Evolutionary conservation across 2,797 vertebrate genomes (phyloP).

Genomic region (Pseudomugil gertrudae): DNA sequence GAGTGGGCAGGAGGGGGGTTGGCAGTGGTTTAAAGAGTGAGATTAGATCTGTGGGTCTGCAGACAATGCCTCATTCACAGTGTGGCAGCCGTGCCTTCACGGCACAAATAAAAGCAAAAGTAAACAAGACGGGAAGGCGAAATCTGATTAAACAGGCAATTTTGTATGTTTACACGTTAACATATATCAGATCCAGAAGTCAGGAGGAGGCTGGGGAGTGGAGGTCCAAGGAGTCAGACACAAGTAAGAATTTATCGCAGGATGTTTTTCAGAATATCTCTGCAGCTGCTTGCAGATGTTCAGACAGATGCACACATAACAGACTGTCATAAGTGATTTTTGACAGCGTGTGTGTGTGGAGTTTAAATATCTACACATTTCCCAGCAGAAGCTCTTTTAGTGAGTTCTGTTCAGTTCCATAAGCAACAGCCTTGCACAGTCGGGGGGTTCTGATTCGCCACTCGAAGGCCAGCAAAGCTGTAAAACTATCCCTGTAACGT

Average conservation of each 20-base stretch:
- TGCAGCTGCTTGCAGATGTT: constrained; percentile 57
- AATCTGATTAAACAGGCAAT: constrained; percentile 76
- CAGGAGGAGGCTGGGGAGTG: constrained; percentile 13
- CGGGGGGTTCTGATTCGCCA: constrained; percentile 38
- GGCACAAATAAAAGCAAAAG: constrained; percentile 63
- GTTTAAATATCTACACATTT: constrained; percentile 48
- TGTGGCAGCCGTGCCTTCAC: constrained; percentile 55
- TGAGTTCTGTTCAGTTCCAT: constrained; percentile 52
- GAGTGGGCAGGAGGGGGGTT: constrained; percentile 38
- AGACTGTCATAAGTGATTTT: constrained; percentile 44
- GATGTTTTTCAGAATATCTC: constrained; percentile 53
- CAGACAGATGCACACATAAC: constrained; percentile 35
- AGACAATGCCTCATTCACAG: constrained; percentile 78
- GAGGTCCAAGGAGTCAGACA: constrained; percentile 22
- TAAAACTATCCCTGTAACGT: constrained; percentile 62
- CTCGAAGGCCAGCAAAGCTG: constrained; percentile 41
- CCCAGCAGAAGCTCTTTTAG: constrained; percentile 44
- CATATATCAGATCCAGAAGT: constrained; percentile 60
- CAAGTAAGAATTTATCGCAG: constrained; percentile 35
- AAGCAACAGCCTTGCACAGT: too few relatives aligned
- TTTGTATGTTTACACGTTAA: constrained; percentile 74
- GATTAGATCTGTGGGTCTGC: constrained; percentile 68
- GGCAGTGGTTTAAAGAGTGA: constrained; percentile 53
- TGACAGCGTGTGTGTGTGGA: constrained; percentile 44
- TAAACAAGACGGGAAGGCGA: constrained; percentile 73